phyloP scores from a whole-genome alignment of 2,888 invertebrate genomes.

The Parapristionchus giblindavisi region DNA sequence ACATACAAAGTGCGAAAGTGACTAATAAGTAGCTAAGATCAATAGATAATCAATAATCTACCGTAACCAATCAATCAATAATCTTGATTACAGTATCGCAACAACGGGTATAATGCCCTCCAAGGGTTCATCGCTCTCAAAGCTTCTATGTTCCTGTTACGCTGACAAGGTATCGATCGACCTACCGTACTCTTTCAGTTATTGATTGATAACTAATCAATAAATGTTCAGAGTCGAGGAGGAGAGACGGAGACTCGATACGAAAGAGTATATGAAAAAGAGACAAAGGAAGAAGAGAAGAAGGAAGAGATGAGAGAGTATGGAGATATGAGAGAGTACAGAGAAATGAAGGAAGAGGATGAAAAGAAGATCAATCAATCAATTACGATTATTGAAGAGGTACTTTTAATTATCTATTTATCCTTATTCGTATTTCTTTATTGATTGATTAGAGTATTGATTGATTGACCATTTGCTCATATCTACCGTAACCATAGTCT shows the following conservation, averaged over 20 bases:
- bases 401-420: no score
- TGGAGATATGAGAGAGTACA: not conserved
- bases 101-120: conserved; percentile 36
- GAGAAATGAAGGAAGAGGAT: not conserved
- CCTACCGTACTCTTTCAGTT: not conserved
- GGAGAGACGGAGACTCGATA: conserved; percentile 1
- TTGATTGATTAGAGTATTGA: no score
- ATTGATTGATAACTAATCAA: not conserved
- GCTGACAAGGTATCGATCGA: not conserved
- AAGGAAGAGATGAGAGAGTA: conserved; percentile 10
- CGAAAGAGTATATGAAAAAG: not conserved
- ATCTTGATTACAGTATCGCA: conserved; percentile 32
- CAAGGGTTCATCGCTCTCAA: conserved; percentile 25
- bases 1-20: no score
- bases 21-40: no score
- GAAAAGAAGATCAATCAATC: not conserved
- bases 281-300: conserved; percentile 11
- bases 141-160: conserved; percentile 35
- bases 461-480: no score
- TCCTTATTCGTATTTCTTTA: no score
- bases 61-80: not conserved
- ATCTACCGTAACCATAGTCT: no score
- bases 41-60: not conserved
- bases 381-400: conserved; percentile 1
- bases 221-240: not conserved